Conservation (phyloP, 2,113 vertebrate genomes). For the Ciconia maguari region DNA sequence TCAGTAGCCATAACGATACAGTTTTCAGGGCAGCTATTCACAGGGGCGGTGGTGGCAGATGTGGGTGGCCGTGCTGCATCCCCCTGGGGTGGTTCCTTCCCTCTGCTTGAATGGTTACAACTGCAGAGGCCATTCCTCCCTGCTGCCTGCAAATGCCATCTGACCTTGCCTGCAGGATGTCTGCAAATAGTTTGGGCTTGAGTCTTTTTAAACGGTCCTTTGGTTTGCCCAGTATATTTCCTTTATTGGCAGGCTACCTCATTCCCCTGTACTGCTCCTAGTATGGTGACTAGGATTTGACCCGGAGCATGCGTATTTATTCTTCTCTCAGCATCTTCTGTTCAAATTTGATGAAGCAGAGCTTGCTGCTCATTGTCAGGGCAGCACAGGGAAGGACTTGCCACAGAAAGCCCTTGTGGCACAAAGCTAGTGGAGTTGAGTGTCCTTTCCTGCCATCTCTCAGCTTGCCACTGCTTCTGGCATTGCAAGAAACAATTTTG, state of each 20-base stretch:
- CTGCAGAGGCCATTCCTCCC: background rate
- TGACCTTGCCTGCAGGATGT: background rate
- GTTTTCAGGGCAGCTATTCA: background rate
- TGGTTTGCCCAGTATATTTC: background rate
- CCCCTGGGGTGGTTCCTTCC: background rate
- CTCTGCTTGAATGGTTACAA: background rate
- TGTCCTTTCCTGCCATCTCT: background rate
- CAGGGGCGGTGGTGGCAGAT: background rate
- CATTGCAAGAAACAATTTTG: background rate
- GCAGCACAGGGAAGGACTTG: background rate
- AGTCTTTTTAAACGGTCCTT: background rate
- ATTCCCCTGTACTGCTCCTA: background rate
- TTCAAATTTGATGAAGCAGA: background rate
- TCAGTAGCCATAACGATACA: background rate
- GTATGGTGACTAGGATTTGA: background rate
- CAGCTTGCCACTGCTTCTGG: background rate
- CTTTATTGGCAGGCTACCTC: fast-evolving
- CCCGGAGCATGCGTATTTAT: background rate
- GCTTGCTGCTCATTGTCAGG: background rate
- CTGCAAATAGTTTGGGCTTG: background rate
- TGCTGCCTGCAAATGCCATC: background rate
- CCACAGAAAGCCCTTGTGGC: background rate
- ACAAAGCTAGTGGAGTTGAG: background rate
- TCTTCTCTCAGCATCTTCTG: background rate
- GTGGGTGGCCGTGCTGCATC: background rate